These are phyloP conservation scores for Isurus oxyrinchus DNA, from an alignment of 2,113 vertebrate genomes.

Conservation along the genomic window DNA sequence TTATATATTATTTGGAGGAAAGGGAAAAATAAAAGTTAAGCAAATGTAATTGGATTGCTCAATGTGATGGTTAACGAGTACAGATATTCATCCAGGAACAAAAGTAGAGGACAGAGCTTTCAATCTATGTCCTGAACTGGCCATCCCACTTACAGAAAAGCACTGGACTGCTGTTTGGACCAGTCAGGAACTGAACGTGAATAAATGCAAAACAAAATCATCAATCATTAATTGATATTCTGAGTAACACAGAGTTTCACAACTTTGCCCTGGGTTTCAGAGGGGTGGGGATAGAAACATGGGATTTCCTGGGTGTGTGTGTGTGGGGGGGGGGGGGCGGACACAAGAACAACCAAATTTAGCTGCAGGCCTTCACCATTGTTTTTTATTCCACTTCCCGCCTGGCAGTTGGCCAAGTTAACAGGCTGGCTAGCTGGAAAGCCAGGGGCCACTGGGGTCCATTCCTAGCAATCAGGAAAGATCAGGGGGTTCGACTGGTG, in stretches of 20 bases:
- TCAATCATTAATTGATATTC: not conserved
- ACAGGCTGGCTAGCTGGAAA: not conserved
- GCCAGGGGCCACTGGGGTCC: not conserved
- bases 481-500: not conserved
- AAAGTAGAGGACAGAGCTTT: not conserved
- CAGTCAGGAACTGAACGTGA: not conserved
- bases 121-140: not conserved
- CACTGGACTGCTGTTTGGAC: not conserved
- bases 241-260: not conserved
- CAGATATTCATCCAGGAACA: not conserved
- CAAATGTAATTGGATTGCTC: not conserved
- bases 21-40: not conserved
- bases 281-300: not conserved
- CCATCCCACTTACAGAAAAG: not conserved
- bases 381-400: not conserved
- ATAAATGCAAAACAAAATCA: not conserved
- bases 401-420: not conserved
- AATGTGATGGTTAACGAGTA: not conserved
- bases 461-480: not conserved
- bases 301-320: not conserved
- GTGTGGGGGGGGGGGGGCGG: not conserved
- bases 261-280: not conserved
- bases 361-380: not conserved
- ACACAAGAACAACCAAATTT: not conserved
- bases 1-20: not conserved